Evolutionary conservation across 35 echinoderm and acorn worm species (phyloP).

Genomic region (Apostichopus californicus): DNA sequence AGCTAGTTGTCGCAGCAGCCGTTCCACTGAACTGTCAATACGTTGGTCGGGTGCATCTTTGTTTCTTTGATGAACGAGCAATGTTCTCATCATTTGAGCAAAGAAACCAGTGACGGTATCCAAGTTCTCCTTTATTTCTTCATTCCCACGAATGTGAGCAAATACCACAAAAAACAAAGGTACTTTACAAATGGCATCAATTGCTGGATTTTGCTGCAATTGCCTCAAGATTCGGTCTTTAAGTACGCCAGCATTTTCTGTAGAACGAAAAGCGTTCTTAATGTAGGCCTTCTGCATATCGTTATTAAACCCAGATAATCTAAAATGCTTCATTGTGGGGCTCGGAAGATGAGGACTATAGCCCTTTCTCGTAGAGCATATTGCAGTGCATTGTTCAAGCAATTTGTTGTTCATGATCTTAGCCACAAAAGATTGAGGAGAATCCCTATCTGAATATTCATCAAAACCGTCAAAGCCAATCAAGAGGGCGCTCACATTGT

Average conservation of each 20-base stretch:
- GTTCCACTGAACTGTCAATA: background rate
- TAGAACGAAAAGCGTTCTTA: too few species aligned
- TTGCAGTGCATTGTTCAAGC: background rate
- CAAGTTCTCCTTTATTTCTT: background rate
- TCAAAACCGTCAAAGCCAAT: background rate
- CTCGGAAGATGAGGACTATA: too few species aligned
- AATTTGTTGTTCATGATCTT: background rate
- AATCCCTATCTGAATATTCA: background rate
- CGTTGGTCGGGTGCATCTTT: background rate
- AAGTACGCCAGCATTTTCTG: too few species aligned
- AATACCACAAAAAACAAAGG: background rate
- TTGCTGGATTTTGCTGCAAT: background rate
- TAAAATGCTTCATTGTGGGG: too few species aligned
- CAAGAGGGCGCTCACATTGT: background rate
- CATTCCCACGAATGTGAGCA: background rate
- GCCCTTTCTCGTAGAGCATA: background rate
- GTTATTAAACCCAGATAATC: too few species aligned
- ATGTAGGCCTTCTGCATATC: too few species aligned
- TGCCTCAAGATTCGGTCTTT: too few species aligned
- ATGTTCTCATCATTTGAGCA: background rate
- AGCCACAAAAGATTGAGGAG: background rate
- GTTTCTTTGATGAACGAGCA: background rate
- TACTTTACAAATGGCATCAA: background rate
- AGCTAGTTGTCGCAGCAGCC: background rate
- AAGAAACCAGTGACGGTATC: background rate